Base-by-base conservation (phyloP, 1,140 invertebrate species). In the Drosophila dunni region DNA sequence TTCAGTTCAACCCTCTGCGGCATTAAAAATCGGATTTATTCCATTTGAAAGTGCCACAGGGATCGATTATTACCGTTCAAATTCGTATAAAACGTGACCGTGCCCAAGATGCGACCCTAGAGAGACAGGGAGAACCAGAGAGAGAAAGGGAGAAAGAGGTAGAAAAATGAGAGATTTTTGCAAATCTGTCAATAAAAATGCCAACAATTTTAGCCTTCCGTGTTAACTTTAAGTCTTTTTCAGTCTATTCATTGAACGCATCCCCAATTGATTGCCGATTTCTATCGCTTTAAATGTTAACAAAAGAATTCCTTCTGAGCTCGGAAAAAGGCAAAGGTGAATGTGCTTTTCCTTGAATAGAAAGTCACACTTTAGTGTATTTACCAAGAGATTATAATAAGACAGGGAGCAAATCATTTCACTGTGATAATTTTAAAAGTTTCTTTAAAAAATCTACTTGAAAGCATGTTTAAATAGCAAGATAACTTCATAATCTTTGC, bases 51-150 rank as follows among this genome's bases (percentile, higher is more conserved):
- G 75, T 78, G 81, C 91, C 91, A 60, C 76, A 71, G 91, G 91
- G 91, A 92, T 91, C 91, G 91, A 92, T 92, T 92, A 92, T 92
- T 92, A 76, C 81, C 88, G 80, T 86, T 92, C 91, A 91, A 92
- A 90, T 84, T 86, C 83, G 72, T 79, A 91, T 79, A 79, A 85
- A 91, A 91, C 90, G 86, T 91, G 90, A 75, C 61, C 53, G 69
- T 48, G 54, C 20, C 61, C 56, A 29, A 24, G 40, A 68, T 51
- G 48, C 61, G 57, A 50, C 54, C 46, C 63, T 24, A 20, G 40
- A 68, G 56, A 54, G 50, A 56, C 11, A n/a, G 29, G 1, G 17
- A 17, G 17, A 17, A 0, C 0, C 17, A 17, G 17, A 42, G 48
- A 45, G 38, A 6, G 24, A 29, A 29, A 29, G 24, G 3, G 29